Base-by-base conservation (phyloP, 2,888 invertebrate genomes). In the Melieria crassipennis region DNA sequence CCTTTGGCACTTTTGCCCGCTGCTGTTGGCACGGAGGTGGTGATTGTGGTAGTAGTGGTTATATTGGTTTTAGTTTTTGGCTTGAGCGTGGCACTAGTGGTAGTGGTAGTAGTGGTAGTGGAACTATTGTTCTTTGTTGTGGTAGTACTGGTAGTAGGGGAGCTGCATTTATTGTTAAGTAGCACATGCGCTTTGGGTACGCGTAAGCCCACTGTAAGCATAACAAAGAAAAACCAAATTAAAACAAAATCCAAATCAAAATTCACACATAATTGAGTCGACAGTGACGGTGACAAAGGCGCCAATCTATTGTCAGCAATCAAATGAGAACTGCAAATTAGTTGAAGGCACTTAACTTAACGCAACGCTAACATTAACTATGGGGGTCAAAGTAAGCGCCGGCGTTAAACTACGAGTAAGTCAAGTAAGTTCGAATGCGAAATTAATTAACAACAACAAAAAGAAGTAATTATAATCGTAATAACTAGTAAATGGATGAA, bases 171-270 rank as follows among this genome's bases (percentile, higher is more conserved):
- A 73, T 74, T 75, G 71, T 74, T 75, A 81, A 81, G 89, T 89
- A 89, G 90, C 93, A 92, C 91, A 93, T 94, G 93, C 93, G 93
- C 82, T 92, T 93, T 92, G 91, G 93, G 93, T 91, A 93, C 92
- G 91, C 93, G 92, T 91, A 93, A 93, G 91, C 93, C 92, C 91
- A 93, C 94, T 94, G 94, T 92, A 93, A 94, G 91, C 92, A 79
- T 82, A 82, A 80, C 76, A 75, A 73, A 81, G 79, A 79, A 82
- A 76, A 75, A 75, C 74, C 64, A 57, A 75, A 75, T 62, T 76
- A 73, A 77, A 81, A 74, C 75, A 75, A 72, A 78, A 77, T 71
- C 48, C 70, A 77, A 75, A 70, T 65, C 65, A 75, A 75, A 61
- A 4, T 30, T 30, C 30, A 30, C 30, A 30, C 30, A 30, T 30